Conservation (phyloP, 2,888 invertebrate genomes). For the Epicampocera succincta region DNA sequence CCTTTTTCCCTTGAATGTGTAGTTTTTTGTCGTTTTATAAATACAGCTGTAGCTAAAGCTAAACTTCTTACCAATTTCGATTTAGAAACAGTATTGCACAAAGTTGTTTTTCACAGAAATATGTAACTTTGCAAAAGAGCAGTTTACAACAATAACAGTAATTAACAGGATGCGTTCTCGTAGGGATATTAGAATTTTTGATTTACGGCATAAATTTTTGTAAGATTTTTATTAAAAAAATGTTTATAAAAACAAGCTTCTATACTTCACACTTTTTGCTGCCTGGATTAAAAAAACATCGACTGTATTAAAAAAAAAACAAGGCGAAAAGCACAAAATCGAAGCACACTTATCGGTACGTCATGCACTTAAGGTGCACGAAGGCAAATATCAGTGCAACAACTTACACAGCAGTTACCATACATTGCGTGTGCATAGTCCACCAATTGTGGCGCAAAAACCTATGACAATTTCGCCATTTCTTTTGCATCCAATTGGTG, state of each 20-base stretch:
- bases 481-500: slow-evolving; percentile 60
- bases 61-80: too few species aligned
- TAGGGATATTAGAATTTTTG: too few species aligned
- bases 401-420: slow-evolving; percentile 76
- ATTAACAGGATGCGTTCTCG: too few species aligned
- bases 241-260: slow-evolving; percentile 17
- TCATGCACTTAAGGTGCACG: slow-evolving; percentile 80
- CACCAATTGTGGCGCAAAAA: slow-evolving; percentile 64
- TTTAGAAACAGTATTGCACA: too few species aligned
- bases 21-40: too few species aligned
- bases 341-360: slow-evolving; percentile 80
- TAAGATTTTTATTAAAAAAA: not conserved
- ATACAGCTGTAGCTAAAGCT: too few species aligned
- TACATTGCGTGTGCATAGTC: slow-evolving; percentile 76
- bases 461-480: slow-evolving; percentile 71
- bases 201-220: too few species aligned
- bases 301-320: slow-evolving; percentile 19
- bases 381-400: slow-evolving; percentile 81
- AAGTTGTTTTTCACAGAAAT: too few species aligned
- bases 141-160: too few species aligned
- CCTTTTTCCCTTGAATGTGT: too few species aligned
- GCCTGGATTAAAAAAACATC: slow-evolving; percentile 26
- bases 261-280: slow-evolving; percentile 26
- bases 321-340: slow-evolving; percentile 81
- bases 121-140: too few species aligned